Evolutionary conservation across 2,797 vertebrate genomes (phyloP), one percentile per base, ranked within the genome.

Genomic region (Catamblyrhynchus diadema): DNA sequence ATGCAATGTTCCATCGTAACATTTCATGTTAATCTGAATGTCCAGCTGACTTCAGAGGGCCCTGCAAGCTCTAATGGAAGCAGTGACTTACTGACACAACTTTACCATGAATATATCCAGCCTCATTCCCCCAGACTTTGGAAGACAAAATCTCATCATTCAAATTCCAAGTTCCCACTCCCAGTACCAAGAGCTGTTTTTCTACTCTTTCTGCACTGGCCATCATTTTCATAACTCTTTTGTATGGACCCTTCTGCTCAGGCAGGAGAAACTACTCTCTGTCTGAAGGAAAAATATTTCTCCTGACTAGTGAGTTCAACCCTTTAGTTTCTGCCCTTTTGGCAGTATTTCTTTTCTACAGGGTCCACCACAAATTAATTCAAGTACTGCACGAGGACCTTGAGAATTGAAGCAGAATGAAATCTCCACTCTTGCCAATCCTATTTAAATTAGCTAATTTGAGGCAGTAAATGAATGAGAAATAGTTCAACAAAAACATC

Each of bases 331-430:
- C 64, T 48, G 24, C n/a, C 54, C 9, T 33, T 24, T 57, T 62
- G 23, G 9, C 12, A 21, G 7, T 37, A 56, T 60, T 71, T 56
- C 12, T 67, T 67, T 87, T 64, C 53, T 71, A 44, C 12, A 56
- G 32, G 15, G 82, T 56, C 14, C 12, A 3, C 25, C 54, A 65
- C 37, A 79, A 81, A 73, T 70, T 45, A 65, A 56, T 87, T 37
- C 18, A 89, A 53, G 37, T 39, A n/a, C 25, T 71, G 14, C 50
- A 69, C 50, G 11, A 84, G 45, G 39, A 57, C 45, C 19, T 65
- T 62, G 33, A 82, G 59, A 87, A 87, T 20, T 75, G 75, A 84
- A 87, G 37, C 9, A 81, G 80, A 79, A 71, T 60, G 60, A 85
- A 79, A 72, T 69, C 27, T 54, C 28, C 9, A 25, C 14, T 81